Percentiles rank a stretch among this genome's conserved stretches.
These are phyloP conservation scores for Kradibia gibbosae DNA, from an alignment of 1,140 invertebrate genomes.

Conservation along the genomic window DNA sequence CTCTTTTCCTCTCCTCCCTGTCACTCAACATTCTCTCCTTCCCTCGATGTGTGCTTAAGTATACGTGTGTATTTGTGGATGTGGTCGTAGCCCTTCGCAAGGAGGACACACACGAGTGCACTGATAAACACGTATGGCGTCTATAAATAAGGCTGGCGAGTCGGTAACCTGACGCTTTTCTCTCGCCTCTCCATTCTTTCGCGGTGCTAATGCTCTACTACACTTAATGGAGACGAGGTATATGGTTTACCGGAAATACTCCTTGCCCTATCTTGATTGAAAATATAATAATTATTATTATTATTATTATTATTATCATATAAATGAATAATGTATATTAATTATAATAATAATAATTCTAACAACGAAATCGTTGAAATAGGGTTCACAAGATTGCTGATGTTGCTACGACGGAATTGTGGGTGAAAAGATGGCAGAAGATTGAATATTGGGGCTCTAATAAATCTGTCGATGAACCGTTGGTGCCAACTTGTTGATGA, in stretches of 20 bases:
- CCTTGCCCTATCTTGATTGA: background rate
- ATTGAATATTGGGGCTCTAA: too few relatives aligned
- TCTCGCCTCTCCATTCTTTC: background rate
- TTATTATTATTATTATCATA: too few relatives aligned
- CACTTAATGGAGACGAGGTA: background rate
- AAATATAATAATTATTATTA: too few relatives aligned
- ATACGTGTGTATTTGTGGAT: background rate
- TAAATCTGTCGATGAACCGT: background rate
- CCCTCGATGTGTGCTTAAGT: constrained; percentile 30
- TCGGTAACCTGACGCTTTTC: constrained; percentile 56
- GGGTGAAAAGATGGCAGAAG: background rate
- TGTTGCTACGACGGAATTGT: too few relatives aligned
- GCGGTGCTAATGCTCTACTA: constrained; percentile 5
- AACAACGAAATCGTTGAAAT: too few relatives aligned
- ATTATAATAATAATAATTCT: too few relatives aligned
- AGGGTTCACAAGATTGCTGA: too few relatives aligned
- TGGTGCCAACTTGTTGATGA: background rate
- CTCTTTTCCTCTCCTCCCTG: too few relatives aligned
- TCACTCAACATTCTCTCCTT: background rate
- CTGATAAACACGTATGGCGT: constrained; percentile 46
- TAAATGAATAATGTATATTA: too few relatives aligned
- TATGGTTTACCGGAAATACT: background rate
- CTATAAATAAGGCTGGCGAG: constrained; percentile 57
- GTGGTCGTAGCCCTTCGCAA: too few relatives aligned
- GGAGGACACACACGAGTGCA: background rate